A percentile compares a stretch with the other conserved stretches of the same genome.
Evolutionary conservation across 2,113 vertebrate genomes (phyloP).

Genomic region (Irena cyanogastra): DNA sequence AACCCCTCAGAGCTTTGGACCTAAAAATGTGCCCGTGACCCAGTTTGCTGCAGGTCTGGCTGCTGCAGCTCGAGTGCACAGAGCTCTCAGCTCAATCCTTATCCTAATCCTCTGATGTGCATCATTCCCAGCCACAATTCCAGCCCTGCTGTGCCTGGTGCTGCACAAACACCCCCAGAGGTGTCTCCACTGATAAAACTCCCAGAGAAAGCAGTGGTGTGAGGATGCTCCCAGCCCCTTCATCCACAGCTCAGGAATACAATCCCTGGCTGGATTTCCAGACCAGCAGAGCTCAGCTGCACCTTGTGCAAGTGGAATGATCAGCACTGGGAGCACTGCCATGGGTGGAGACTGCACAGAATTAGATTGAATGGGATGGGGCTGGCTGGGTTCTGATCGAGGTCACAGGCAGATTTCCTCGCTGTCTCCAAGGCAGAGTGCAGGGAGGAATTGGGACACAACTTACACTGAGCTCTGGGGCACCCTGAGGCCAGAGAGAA

Average conservation of each 20-base stretch:
- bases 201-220: background rate
- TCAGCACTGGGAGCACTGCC: background rate
- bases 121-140: background rate
- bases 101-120: background rate
- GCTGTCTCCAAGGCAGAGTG: background rate
- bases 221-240: background rate
- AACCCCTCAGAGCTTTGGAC: background rate
- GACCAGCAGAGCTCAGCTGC: background rate
- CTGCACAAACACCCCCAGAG: background rate
- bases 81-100: background rate
- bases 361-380: background rate
- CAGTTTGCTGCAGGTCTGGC: background rate
- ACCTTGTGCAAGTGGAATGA: background rate
- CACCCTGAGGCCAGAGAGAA: background rate
- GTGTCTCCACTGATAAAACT: accelerated
- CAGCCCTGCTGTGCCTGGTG: background rate
- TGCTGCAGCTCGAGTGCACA: background rate
- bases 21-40: background rate
- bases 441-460: background rate
- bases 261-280: background rate
- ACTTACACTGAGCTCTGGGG: background rate
- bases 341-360: background rate
- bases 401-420: background rate
- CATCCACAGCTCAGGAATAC: background rate
- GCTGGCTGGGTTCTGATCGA: background rate